Conservation (phyloP, 2,113 vertebrate species). For the Neomonachus schauinslandi region DNA sequence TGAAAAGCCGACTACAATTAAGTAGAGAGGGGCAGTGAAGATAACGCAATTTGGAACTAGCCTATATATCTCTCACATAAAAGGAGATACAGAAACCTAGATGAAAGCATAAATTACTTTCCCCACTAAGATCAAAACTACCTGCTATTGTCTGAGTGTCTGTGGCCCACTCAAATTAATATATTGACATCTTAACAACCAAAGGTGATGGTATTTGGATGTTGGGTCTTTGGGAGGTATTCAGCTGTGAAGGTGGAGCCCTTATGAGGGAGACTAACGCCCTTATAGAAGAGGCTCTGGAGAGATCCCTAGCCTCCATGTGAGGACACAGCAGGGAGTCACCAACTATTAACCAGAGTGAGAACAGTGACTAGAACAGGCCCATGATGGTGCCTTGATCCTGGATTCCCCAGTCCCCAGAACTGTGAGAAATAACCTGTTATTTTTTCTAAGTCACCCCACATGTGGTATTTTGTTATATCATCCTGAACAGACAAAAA, state of each 20-base stretch:
- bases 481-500: neutral
- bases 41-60: neutral
- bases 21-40: neutral
- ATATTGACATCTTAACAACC: neutral
- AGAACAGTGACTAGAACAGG: neutral
- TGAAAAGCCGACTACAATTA: neutral
- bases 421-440: neutral
- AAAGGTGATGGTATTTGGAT: neutral
- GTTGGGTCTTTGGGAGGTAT: neutral
- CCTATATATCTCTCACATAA: neutral
- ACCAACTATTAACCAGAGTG: neutral
- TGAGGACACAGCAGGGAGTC: accelerated
- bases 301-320: too few relatives aligned
- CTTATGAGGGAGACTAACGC: neutral
- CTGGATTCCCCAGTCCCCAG: neutral
- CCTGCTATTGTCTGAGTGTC: neutral
- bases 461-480: neutral
- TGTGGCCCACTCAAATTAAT: neutral
- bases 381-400: neutral
- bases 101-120: neutral
- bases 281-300: neutral
- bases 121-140: neutral
- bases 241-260: neutral
- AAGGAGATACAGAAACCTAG: neutral
- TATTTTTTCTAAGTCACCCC: neutral